These are phyloP conservation scores for Kryptopterus vitreolus DNA, from an alignment of 2,797 vertebrate species.

Conservation along the genomic window DNA sequence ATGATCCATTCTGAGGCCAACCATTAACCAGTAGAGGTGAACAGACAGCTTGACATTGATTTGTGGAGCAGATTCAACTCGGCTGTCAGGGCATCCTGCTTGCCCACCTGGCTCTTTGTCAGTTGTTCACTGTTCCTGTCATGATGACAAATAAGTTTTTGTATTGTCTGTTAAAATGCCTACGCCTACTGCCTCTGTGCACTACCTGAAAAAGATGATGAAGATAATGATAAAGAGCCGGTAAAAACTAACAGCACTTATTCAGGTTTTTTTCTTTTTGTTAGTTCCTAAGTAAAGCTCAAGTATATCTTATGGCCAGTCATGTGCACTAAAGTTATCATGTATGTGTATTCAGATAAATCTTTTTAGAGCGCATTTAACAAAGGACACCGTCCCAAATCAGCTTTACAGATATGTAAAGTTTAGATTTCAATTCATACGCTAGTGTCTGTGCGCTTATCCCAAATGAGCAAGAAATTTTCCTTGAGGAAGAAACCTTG, in stretches of 20 bases:
- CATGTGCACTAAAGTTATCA: neutral
- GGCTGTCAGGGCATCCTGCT: neutral
- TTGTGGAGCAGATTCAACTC: neutral
- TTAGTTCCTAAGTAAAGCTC: neutral
- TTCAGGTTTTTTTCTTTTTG: neutral
- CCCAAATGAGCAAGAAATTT: too few species aligned
- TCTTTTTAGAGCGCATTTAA: too few species aligned
- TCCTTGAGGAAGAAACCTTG: too few species aligned
- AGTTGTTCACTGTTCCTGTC: constrained; percentile 7
- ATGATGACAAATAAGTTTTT: neutral
- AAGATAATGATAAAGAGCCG: constrained; percentile 1
- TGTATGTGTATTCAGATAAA: too few species aligned
- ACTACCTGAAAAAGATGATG: neutral
- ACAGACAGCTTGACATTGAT: neutral
- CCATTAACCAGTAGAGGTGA: neutral
- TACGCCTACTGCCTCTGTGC: neutral
- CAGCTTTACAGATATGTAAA: too few species aligned
- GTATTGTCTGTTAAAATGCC: neutral
- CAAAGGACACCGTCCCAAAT: too few species aligned
- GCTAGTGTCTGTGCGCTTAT: too few species aligned
- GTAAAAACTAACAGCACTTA: neutral
- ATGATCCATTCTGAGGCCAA: neutral
- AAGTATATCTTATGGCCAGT: neutral
- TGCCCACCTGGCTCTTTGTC: neutral
- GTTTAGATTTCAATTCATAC: too few species aligned